A percentile compares a stretch with the other conserved stretches of the same genome.
phyloP scores from a whole-genome alignment of 2,797 vertebrate species.

The Synanceia verrucosa region DNA sequence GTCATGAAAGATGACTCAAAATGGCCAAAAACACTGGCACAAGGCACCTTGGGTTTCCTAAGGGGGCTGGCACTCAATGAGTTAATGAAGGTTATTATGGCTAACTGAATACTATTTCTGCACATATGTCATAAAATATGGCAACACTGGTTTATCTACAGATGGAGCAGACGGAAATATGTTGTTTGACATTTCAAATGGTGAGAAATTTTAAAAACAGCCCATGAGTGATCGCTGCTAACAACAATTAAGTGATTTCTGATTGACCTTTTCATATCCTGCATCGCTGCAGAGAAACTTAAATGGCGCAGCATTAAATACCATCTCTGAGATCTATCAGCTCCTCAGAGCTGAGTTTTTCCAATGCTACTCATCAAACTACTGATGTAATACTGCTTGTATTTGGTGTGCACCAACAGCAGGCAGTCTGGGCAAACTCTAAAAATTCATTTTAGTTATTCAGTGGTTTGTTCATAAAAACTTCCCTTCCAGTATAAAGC shows the following conservation, averaged over 20 bases:
- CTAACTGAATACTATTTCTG: neutral
- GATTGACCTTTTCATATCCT: slow-evolving; percentile 37
- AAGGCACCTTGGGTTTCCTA: no score
- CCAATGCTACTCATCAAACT: neutral
- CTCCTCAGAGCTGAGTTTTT: neutral
- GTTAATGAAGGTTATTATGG: neutral
- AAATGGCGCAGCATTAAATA: slow-evolving; percentile 14
- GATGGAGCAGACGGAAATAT: neutral
- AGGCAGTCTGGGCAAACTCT: neutral
- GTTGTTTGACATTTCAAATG: slow-evolving; percentile 32
- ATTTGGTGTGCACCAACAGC: no score
- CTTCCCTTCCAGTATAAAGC: neutral
- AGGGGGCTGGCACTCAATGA: no score
- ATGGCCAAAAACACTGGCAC: no score
- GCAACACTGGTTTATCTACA: neutral
- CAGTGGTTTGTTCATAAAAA: neutral
- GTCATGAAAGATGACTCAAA: no score
- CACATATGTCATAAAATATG: neutral
- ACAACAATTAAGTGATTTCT: slow-evolving; percentile 18
- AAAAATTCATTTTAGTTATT: neutral
- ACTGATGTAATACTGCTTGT: neutral
- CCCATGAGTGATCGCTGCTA: slow-evolving; percentile 20
- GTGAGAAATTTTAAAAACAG: slow-evolving; percentile 13
- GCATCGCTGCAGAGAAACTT: neutral
- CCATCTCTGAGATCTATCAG: neutral